Conservation (phyloP, 2,113 vertebrate genomes). For the Willisornis vidua region DNA sequence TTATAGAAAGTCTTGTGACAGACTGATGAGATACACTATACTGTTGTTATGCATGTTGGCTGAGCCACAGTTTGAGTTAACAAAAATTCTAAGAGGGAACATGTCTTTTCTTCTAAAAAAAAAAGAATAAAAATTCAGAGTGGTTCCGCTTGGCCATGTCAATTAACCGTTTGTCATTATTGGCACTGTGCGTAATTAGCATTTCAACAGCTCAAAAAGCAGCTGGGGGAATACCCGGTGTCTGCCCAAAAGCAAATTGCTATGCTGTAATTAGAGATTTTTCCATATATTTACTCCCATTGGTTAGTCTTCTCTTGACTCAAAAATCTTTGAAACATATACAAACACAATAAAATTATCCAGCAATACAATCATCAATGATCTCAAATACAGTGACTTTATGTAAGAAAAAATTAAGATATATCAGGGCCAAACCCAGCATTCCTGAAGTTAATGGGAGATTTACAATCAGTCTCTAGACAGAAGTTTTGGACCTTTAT, state of each 20-base stretch:
- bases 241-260: slow-evolving; percentile 52
- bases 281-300: slow-evolving; percentile 26
- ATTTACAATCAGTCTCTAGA: neutral
- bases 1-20: slow-evolving; percentile 30
- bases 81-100: neutral
- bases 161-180: slow-evolving; percentile 20
- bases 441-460: neutral
- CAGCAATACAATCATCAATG: neutral
- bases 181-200: slow-evolving; percentile 46
- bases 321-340: neutral
- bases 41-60: slow-evolving; percentile 19
- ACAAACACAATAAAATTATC: neutral
- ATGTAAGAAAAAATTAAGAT: neutral
- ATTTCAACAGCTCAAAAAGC: slow-evolving; percentile 48
- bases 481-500: neutral
- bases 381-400: neutral
- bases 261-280: slow-evolving; percentile 17
- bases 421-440: neutral
- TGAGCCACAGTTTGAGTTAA: slow-evolving; percentile 27
- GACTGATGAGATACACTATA: slow-evolving; percentile 32
- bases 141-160: slow-evolving; percentile 1
- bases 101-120: neutral
- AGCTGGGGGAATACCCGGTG: slow-evolving; percentile 58
- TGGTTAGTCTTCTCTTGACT: slow-evolving; percentile 23
- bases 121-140: neutral